These are phyloP conservation scores for Norana najaformis DNA, from an alignment of 2,888 invertebrate species.

Conservation along the genomic window DNA sequence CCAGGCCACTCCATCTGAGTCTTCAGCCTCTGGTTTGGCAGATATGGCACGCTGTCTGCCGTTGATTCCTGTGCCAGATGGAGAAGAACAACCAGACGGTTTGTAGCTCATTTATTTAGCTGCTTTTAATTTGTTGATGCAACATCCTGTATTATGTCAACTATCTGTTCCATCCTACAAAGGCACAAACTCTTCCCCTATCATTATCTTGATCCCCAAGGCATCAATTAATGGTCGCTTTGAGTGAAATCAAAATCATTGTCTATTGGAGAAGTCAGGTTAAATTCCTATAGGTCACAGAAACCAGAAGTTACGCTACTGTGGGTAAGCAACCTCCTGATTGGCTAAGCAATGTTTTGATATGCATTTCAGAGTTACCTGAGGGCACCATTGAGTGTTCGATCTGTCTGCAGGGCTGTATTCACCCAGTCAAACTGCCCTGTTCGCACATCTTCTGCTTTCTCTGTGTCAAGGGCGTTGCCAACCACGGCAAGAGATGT, in stretches of 20 bases:
- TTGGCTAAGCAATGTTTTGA: not conserved
- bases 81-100: not conserved
- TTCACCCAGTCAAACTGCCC: conserved; percentile 88
- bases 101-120: too few relatives aligned
- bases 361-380: not conserved
- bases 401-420: conserved; percentile 84
- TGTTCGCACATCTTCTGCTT: conserved; percentile 96
- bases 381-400: conserved; percentile 74
- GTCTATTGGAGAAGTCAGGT: too few relatives aligned
- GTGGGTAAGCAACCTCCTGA: too few relatives aligned
- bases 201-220: too few relatives aligned
- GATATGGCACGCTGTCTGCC: not conserved
- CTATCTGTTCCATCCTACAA: too few relatives aligned
- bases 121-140: too few relatives aligned
- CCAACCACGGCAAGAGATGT: conserved; percentile 80
- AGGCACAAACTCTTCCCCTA: too few relatives aligned
- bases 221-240: too few relatives aligned
- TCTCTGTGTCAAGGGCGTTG: conserved; percentile 88
- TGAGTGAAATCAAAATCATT: too few relatives aligned
- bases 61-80: not conserved
- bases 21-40: not conserved
- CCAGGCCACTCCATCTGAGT: not conserved
- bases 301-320: too few relatives aligned
- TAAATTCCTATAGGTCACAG: too few relatives aligned
- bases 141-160: too few relatives aligned